Evolutionary conservation across 2,113 vertebrate genomes (phyloP).

Genomic region (Pseudorasbora parva): DNA sequence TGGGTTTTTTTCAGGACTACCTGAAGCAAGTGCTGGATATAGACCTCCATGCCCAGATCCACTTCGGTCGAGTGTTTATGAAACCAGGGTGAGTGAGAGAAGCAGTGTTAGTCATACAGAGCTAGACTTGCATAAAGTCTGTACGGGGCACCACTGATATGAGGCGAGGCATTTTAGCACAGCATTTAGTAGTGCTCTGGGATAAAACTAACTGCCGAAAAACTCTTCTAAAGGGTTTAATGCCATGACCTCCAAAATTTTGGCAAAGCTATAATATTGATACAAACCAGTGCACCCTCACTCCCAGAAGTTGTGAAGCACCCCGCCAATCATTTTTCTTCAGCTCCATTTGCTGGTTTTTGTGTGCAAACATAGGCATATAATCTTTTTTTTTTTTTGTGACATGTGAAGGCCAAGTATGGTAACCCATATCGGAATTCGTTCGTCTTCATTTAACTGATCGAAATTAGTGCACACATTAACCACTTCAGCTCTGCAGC

Average conservation of each 20-base stretch:
- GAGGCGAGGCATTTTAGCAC: not conserved
- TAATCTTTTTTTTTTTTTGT: not conserved
- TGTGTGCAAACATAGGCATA: not conserved
- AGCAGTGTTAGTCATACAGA: not conserved
- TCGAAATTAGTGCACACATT: no score
- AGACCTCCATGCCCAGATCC: slow-evolving; percentile 98
- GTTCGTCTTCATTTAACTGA: no score
- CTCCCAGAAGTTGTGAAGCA: not conserved
- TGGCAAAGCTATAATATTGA: not conserved
- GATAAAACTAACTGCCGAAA: not conserved
- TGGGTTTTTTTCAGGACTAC: slow-evolving; percentile 84
- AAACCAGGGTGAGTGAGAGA: slow-evolving; percentile 90
- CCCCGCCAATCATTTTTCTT: not conserved
- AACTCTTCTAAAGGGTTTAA: not conserved
- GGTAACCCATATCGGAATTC: no score
- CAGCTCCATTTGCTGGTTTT: not conserved
- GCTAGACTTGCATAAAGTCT: not conserved
- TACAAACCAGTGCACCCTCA: not conserved
- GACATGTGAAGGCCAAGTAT: no score
- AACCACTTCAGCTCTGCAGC: no score
- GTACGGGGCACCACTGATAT: not conserved
- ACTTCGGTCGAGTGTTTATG: slow-evolving; percentile 99
- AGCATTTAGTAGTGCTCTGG: not conserved
- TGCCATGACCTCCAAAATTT: not conserved
- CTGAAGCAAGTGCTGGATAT: slow-evolving; percentile 99